Conservation (phyloP, 2,888 invertebrate genomes). For the Eupithecia exiguata region DNA sequence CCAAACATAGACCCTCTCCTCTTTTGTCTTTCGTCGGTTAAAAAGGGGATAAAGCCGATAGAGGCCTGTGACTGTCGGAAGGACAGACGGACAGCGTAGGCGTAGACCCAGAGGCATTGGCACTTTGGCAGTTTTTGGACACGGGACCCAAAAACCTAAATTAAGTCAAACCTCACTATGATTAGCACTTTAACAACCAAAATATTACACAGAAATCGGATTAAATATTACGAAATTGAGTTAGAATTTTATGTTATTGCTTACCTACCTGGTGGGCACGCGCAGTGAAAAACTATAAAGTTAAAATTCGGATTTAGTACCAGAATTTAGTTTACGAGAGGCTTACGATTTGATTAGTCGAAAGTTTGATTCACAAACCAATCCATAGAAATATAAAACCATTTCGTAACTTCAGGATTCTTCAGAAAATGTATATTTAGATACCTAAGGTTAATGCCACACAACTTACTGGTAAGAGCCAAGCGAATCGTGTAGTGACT, state of each 20-base stretch:
- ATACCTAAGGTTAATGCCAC: too few relatives aligned
- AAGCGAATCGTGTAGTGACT: too few relatives aligned
- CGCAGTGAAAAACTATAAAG: background rate
- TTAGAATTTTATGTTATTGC: background rate
- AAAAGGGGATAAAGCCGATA: too few relatives aligned
- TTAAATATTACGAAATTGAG: conserved; percentile 1
- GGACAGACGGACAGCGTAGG: too few relatives aligned
- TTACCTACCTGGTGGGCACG: conserved; percentile 1
- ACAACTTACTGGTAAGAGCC: too few relatives aligned
- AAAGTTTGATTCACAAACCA: background rate
- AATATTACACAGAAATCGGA: background rate
- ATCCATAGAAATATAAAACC: background rate
- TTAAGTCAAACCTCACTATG: background rate
- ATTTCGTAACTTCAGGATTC: background rate
- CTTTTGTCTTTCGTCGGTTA: too few relatives aligned
- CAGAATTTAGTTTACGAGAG: background rate
- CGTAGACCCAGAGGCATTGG: too few relatives aligned
- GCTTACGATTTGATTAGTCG: conserved; percentile 1
- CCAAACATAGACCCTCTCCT: too few relatives aligned
- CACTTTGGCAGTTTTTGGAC: too few relatives aligned
- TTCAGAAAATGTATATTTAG: too few relatives aligned
- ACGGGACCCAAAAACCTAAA: too few relatives aligned
- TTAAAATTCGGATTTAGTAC: background rate
- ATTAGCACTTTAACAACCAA: background rate
- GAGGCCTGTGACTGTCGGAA: too few relatives aligned